Evolutionary conservation across 2,888 invertebrate genomes (phyloP).

Genomic region (Andrena dorsata): DNA sequence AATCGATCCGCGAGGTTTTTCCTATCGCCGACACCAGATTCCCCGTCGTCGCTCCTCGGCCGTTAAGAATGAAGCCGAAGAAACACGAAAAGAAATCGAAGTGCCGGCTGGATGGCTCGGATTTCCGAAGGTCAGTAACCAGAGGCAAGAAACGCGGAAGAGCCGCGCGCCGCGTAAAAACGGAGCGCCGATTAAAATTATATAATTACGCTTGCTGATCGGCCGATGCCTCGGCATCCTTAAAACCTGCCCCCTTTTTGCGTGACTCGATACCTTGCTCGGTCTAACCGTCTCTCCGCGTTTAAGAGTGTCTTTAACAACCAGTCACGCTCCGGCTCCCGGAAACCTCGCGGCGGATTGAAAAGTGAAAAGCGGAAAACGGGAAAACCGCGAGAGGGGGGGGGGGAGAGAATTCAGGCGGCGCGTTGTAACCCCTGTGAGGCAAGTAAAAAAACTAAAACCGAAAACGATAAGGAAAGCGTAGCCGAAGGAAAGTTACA

Average conservation of each 20-base stretch:
- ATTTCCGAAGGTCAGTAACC: slow-evolving; percentile 72
- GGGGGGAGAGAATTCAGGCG: no score
- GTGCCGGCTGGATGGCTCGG: slow-evolving; percentile 49
- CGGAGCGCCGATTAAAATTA: slow-evolving; percentile 53
- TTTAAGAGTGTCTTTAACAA: no score
- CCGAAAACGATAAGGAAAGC: no score
- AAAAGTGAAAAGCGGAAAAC: slow-evolving; percentile 25
- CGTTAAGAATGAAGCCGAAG: slow-evolving; percentile 63
- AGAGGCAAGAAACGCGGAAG: slow-evolving; percentile 60
- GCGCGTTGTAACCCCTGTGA: no score
- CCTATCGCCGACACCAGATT: slow-evolving; percentile 59
- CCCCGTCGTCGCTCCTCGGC: slow-evolving; percentile 72
- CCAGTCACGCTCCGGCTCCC: neutral
- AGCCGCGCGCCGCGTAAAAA: slow-evolving; percentile 29
- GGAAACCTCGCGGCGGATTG: neutral
- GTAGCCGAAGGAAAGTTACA: neutral
- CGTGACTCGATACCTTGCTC: slow-evolving; percentile 3
- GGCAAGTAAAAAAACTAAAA: no score
- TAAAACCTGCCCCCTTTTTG: slow-evolving; percentile 2
- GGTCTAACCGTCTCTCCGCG: neutral
- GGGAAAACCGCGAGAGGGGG: no score
- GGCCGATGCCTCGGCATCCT: neutral
- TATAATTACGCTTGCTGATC: slow-evolving; percentile 47
- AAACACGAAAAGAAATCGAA: slow-evolving; percentile 54
- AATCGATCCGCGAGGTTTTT: slow-evolving; percentile 53